Evolutionary conservation across 2,797 vertebrate species (phyloP).

Genomic region (Pangasius krempfi): DNA sequence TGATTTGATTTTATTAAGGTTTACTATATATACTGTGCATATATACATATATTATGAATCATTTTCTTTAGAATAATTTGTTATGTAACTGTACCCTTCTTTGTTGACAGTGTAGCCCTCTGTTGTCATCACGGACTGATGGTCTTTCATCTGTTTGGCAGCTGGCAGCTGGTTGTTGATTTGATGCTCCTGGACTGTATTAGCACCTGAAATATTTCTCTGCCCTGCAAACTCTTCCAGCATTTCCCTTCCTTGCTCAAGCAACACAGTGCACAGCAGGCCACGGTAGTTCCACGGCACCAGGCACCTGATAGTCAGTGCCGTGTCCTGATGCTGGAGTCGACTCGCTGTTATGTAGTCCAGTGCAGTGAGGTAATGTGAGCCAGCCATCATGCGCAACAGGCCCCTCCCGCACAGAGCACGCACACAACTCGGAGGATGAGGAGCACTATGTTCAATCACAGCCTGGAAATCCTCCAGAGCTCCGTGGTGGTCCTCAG

Average conservation of each 20-base stretch:
- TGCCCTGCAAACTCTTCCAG: slow-evolving; percentile 71
- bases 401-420: slow-evolving; percentile 92
- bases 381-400: slow-evolving; percentile 80
- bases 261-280: slow-evolving; percentile 84
- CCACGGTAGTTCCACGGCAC: slow-evolving; percentile 94
- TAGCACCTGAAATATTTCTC: slow-evolving; percentile 37
- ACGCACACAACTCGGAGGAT: slow-evolving; percentile 86
- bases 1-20: not conserved
- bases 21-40: not conserved
- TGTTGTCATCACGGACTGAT: slow-evolving; percentile 50
- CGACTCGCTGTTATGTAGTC: slow-evolving; percentile 92
- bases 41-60: not conserved
- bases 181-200: slow-evolving; percentile 49
- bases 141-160: slow-evolving; percentile 55
- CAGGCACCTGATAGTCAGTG: slow-evolving; percentile 84
- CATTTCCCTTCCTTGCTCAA: slow-evolving; percentile 88
- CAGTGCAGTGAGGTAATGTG: slow-evolving; percentile 82
- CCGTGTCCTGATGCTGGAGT: slow-evolving; percentile 83
- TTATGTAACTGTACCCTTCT: slow-evolving; percentile 72
- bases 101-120: slow-evolving; percentile 72
- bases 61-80: not conserved
- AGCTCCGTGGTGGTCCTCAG: slow-evolving; percentile 75
- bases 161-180: slow-evolving; percentile 38
- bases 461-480: slow-evolving; percentile 89
- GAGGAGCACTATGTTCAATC: slow-evolving; percentile 83